Percentiles rank a stretch among this genome's conserved stretches.
These are phyloP conservation scores for Microcaecilia unicolor DNA, from an alignment of 2,797 vertebrate genomes.

Conservation along the genomic window DNA sequence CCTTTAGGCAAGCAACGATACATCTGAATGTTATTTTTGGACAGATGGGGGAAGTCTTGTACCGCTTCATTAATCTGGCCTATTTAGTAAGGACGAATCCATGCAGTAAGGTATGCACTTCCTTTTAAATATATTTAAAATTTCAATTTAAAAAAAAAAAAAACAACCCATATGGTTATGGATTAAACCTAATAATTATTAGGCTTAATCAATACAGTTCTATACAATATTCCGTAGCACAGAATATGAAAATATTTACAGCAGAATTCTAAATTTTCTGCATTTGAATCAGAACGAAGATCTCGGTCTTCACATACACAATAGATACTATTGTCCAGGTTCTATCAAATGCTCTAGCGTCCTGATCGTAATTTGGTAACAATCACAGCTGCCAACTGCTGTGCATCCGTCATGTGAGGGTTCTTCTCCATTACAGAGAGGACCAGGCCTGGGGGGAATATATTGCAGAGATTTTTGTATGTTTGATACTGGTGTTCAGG, in stretches of 20 bases:
- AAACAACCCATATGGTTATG: too few relatives aligned
- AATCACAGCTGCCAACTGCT: constrained; percentile 92
- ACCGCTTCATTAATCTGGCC: constrained; percentile 27
- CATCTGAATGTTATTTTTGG: constrained; percentile 26
- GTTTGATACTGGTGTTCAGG: constrained; percentile 96
- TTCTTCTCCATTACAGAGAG: constrained; percentile 98
- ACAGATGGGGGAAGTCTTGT: constrained; percentile 44
- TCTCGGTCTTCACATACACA: constrained; percentile 15
- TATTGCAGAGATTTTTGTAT: constrained; percentile 97
- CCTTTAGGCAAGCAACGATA: constrained; percentile 52
- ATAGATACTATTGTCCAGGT: constrained; percentile 24
- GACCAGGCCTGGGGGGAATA: constrained; percentile 88
- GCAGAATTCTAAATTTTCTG: constrained; percentile 25
- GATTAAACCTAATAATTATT: too few relatives aligned
- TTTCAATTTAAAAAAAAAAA: constrained; percentile 51
- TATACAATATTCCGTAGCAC: too few relatives aligned
- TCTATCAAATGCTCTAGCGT: constrained; percentile 32
- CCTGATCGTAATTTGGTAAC: constrained; percentile 87
- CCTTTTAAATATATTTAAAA: constrained; percentile 54
- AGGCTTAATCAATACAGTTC: too few relatives aligned
- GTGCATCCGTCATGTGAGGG: constrained; percentile 90
- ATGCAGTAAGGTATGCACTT: constrained; percentile 82
- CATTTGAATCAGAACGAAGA: constrained; percentile 12
- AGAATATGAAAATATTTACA: constrained; percentile 41
- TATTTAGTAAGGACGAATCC: constrained; percentile 49